These are phyloP conservation scores for Oophaga pumilio DNA, from an alignment of 2,113 vertebrate genomes.

Conservation along the genomic window DNA sequence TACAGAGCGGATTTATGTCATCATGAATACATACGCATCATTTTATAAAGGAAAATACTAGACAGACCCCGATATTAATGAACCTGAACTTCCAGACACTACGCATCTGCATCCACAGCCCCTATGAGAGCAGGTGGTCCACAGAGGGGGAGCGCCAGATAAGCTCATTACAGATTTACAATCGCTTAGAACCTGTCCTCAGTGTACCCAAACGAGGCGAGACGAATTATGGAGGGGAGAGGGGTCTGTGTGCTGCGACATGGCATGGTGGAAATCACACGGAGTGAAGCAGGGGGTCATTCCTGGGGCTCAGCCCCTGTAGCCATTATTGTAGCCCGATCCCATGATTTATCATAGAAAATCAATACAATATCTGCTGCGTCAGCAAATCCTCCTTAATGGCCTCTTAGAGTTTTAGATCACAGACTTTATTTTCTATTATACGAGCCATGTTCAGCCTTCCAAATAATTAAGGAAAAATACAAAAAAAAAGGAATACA, in stretches of 20 bases:
- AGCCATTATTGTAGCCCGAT: not conserved
- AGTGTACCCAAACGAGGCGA: slow-evolving; percentile 37
- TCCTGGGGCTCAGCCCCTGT: not conserved
- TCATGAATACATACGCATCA: no score
- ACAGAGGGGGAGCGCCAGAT: slow-evolving; percentile 22
- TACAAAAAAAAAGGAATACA: not conserved
- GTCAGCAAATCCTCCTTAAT: not conserved
- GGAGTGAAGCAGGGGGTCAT: not conserved
- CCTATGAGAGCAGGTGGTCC: slow-evolving; percentile 47
- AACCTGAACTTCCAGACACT: slow-evolving; percentile 16
- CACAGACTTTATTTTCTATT: not conserved
- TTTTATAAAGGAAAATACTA: not conserved
- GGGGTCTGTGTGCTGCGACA: not conserved
- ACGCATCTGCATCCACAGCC: not conserved
- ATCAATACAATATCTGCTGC: not conserved
- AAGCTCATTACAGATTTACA: slow-evolving; percentile 54
- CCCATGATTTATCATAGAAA: not conserved
- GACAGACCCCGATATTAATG: not conserved
- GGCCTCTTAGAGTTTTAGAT: not conserved
- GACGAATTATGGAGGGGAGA: slow-evolving; percentile 24
- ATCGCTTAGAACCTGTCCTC: slow-evolving; percentile 48
- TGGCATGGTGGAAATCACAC: not conserved
- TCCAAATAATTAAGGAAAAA: not conserved
- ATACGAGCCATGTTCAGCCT: not conserved
- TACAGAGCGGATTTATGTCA: no score